Conservation (phyloP, 2,888 invertebrate species). For the Lysandra bellargus region DNA sequence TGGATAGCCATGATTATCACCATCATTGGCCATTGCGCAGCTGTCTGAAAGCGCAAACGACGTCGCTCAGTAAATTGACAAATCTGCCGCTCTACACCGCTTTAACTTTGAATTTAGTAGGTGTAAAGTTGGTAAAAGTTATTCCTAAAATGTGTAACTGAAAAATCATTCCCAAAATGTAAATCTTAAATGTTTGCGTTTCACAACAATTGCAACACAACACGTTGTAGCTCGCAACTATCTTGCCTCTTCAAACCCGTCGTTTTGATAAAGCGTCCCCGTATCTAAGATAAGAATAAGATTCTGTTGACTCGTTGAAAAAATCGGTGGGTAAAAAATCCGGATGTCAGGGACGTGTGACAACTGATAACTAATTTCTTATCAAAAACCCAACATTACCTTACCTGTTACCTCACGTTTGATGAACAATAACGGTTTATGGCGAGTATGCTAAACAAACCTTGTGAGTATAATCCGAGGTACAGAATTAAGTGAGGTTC, state of each 20-base stretch:
- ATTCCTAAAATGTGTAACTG: too few relatives aligned
- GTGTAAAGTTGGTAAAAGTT: too few relatives aligned
- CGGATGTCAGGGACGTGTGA: slow-evolving; percentile 58
- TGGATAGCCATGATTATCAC: too few relatives aligned
- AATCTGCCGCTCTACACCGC: background rate
- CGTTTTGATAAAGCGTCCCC: slow-evolving; percentile 62
- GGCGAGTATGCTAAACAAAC: background rate
- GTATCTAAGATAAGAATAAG: slow-evolving; percentile 67
- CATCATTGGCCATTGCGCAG: too few relatives aligned
- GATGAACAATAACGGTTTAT: slow-evolving; percentile 24
- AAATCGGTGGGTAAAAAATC: slow-evolving; percentile 67
- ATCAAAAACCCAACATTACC: slow-evolving; percentile 45
- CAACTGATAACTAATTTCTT: slow-evolving; percentile 47
- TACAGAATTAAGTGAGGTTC: too few relatives aligned
- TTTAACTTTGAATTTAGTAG: too few relatives aligned
- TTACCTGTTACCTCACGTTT: slow-evolving; percentile 41
- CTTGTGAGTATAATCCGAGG: background rate
- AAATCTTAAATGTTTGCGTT: slow-evolving; percentile 34
- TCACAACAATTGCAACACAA: slow-evolving; percentile 39
- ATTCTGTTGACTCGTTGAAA: slow-evolving; percentile 63
- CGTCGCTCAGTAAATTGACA: background rate
- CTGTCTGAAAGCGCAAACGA: too few relatives aligned
- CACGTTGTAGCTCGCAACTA: slow-evolving; percentile 36
- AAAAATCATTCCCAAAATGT: background rate
- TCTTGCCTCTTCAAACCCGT: slow-evolving; percentile 47